Evolutionary conservation across 2,113 vertebrate genomes (phyloP).

Genomic region (Rhodinocichla rosea): DNA sequence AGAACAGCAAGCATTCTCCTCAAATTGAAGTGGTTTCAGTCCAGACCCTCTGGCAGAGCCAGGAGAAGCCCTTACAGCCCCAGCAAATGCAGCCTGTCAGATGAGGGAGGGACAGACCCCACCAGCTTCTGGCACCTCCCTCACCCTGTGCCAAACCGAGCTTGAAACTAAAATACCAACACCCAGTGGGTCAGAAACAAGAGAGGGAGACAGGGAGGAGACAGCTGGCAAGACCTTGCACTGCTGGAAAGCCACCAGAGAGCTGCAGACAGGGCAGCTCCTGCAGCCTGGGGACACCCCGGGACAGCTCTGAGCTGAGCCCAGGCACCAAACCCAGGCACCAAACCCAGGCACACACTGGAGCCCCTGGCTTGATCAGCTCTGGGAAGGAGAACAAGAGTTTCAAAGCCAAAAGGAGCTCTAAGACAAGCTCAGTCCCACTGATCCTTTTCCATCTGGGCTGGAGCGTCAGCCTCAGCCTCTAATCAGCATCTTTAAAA

Average conservation of each 20-base stretch:
- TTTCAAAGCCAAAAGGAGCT: background rate
- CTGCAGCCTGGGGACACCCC: background rate
- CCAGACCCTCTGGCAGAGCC: background rate
- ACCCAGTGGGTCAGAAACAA: background rate
- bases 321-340: background rate
- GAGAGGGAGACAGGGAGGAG: background rate
- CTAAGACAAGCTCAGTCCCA: background rate
- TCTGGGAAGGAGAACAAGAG: accelerated
- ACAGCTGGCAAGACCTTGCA: accelerated
- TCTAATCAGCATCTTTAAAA: background rate
- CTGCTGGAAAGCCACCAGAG: background rate
- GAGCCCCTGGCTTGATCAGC: background rate
- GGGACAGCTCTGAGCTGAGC: background rate
- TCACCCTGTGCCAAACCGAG: background rate
- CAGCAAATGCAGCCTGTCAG: background rate
- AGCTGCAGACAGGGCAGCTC: background rate
- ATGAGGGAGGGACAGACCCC: background rate
- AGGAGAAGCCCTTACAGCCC: background rate
- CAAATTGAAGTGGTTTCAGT: background rate
- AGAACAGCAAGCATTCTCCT: background rate
- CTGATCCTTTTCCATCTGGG: background rate
- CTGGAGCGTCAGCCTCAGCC: background rate
- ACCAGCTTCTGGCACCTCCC: background rate
- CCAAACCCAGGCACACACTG: accelerated
- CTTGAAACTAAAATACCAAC: background rate